Evolutionary conservation across 2,797 vertebrate genomes (phyloP), one percentile per base, ranked within the genome.

Genomic region (Clarias fuscus): DNA sequence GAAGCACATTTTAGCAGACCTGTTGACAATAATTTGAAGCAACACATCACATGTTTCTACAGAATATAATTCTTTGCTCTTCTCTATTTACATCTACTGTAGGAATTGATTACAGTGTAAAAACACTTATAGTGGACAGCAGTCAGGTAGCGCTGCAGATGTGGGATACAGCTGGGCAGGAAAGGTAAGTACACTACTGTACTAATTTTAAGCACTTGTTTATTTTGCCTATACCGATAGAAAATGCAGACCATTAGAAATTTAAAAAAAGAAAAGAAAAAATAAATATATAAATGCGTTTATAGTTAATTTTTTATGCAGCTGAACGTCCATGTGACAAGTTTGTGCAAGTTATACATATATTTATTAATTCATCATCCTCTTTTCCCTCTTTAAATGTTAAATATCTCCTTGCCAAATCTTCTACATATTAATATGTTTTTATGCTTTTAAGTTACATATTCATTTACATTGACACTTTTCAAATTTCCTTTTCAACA

Each of bases 91-190:
- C 90, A 77, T 89, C 2, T 88, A 48, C 48, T 48, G 48, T 48
- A 99, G 98, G 98, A 80, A 95, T 99, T 77, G 98, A 99, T 92
- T 99, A 97, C 94, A 97, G 93, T 2, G 97, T 99, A 59, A 98
- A 97, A 93, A 98, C 96, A 0, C 91, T 99, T 86, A 90, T 78
- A 0, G 96, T 99, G 88, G 98, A 97, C 61, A 93, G 90, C 89
- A 95, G 92, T 68, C 94, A 92, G 90, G 95, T 99, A 89, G 97
- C 95, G 0, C 92, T 99, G 88, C 98, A 99, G 91, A 92, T 99
- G 91, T 99, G 98, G 97, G 97, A 99, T 89, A 99, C 97, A 0
- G 98, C 97, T 15, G 98, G 98, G 62, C 98, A 99, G 91, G 98
- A 99, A 92, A 93, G 97, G 98, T 97, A 87, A 91, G 92, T 27